These are phyloP conservation scores for Pangasius macronema DNA, from an alignment of 2,797 vertebrate species.

Conservation along the genomic window DNA sequence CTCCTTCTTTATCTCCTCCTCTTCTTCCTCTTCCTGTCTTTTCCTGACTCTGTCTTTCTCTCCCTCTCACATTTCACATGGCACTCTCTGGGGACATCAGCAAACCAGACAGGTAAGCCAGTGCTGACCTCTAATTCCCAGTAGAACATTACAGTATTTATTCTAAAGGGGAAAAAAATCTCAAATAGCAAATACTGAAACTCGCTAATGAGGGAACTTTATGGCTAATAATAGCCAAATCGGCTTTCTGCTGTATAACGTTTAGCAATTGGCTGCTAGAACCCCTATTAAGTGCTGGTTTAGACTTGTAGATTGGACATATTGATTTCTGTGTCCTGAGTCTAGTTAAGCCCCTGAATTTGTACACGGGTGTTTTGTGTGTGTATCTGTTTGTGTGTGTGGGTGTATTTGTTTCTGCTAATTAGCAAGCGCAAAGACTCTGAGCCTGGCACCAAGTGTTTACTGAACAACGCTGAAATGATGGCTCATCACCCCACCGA, in stretches of 20 bases:
- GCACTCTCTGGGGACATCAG: conserved; percentile 44
- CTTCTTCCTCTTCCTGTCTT: conserved; percentile 18
- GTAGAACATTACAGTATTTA: conserved; percentile 37
- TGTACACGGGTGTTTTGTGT: conserved; percentile 27
- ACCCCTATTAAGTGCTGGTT: conserved; percentile 28
- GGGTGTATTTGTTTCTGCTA: conserved; percentile 60
- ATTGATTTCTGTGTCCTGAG: conserved; percentile 28
- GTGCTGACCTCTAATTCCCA: conserved; percentile 22
- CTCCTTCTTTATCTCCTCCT: not conserved
- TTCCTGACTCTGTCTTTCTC: conserved; percentile 1
- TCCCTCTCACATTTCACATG: conserved; percentile 12
- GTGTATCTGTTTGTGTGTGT: conserved; percentile 57
- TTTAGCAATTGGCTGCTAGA: conserved; percentile 24
- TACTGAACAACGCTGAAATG: conserved; percentile 90
- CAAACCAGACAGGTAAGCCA: conserved; percentile 59
- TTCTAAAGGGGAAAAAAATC: conserved; percentile 16
- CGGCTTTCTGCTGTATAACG: conserved; percentile 28
- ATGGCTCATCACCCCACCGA: conserved; percentile 95
- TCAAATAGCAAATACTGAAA: not conserved
- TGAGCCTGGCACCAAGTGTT: conserved; percentile 92
- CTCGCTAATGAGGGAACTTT: conserved; percentile 31
- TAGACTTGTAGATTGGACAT: conserved; percentile 35
- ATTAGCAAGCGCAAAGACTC: conserved; percentile 94
- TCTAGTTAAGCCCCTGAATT: conserved; percentile 26
- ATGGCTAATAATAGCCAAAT: conserved; percentile 41